Evolutionary conservation across 2,113 vertebrate genomes (phyloP).

Genomic region (Uria aalge): DNA sequence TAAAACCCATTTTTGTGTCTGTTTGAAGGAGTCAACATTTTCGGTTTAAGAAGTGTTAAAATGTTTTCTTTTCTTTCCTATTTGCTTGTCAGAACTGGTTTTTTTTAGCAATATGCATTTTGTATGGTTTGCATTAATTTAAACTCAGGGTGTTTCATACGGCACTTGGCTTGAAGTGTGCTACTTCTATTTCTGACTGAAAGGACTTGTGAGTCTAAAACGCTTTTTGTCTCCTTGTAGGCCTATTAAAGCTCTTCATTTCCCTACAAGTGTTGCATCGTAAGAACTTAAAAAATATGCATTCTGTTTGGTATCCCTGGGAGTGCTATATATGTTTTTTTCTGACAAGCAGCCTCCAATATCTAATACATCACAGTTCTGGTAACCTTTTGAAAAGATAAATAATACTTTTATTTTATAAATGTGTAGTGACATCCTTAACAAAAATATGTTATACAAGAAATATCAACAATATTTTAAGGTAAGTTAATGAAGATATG

Average conservation of each 20-base stretch:
- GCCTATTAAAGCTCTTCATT: not conserved
- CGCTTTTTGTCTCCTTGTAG: not conserved
- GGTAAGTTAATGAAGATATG: not conserved
- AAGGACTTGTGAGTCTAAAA: not conserved
- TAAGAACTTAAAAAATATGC: not conserved
- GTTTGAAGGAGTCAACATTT: not conserved
- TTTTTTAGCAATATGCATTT: not conserved
- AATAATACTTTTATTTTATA: not conserved
- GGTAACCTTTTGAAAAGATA: not conserved
- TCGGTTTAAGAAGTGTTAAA: not conserved
- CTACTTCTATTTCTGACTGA: not conserved
- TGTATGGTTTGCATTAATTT: not conserved
- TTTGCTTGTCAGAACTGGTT: not conserved
- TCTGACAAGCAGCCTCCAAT: not conserved
- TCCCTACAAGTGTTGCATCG: not conserved
- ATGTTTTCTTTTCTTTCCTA: not conserved
- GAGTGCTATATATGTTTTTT: not conserved
- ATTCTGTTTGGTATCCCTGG: not conserved
- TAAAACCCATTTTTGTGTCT: not conserved
- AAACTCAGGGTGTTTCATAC: not conserved
- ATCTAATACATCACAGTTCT: not conserved
- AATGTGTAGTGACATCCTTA: not conserved
- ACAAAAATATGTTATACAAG: not conserved
- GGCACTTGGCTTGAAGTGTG: not conserved
- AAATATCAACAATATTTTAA: not conserved